Base-by-base conservation (phyloP, 1,140 invertebrate genomes). In the Listronotus oregonensis region DNA sequence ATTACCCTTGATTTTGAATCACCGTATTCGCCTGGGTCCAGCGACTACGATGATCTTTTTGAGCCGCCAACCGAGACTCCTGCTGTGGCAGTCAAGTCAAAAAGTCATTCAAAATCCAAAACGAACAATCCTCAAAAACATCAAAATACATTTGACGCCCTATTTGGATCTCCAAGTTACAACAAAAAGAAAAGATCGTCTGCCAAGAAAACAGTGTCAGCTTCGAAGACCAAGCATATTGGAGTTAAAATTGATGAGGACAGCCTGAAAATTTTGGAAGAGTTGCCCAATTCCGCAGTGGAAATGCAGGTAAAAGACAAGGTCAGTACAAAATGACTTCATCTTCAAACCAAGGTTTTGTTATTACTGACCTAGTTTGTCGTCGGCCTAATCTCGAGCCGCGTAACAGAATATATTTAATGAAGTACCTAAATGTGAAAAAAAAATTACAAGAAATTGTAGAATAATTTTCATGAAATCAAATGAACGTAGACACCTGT, bases 251-350 rank as follows among this genome's bases (percentile, higher is more conserved):
- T 89, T 69, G 90, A 92, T 68, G 89, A 91, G 72, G 89, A 91
- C 72, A 89, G 89, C 74, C 80, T 90, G 27, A 90, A 90, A 79
- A 89, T 91, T 68, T 82, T 92, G 66, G 93, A 95, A 75, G 93
- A 96, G 77, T 82, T 95, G 73, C 94, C 94, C 17, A 94, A 89
- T 81, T 95, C 95, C 49, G 95, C 95, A 5, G 94, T 96, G 14
- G 95, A 97, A 81, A 89, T 97, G 85, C 91, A 94, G 81, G 93
- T 95, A 60, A 96, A 97, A 84, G 94, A 96, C 83, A 97, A 96
- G 87, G 94, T 96, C 15, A 68, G 64, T 65, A 4, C 8, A 14
- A 14, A 17, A 11, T n/a, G 1, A 46, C 3, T 17, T 17, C 7
- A 11, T 46, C 14, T 11, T 18, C 17, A 18, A 44, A 44, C n/a